Conservation (phyloP, 2,113 vertebrate genomes). For the Phylloscopus whistleri region DNA sequence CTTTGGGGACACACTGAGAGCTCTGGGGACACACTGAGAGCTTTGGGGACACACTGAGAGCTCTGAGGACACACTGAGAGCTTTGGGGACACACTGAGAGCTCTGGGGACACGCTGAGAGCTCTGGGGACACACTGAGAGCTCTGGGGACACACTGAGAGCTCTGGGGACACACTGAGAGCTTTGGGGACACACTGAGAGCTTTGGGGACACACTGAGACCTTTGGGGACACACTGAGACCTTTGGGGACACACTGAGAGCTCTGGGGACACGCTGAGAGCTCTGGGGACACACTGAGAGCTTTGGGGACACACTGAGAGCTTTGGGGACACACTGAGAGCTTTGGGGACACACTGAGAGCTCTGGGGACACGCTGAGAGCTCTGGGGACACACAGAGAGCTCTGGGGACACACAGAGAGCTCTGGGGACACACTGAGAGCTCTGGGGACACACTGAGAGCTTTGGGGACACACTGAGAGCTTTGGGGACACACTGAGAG, state of each 20-base stretch:
- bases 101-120: neutral
- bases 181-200: too few species aligned
- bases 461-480: neutral
- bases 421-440: neutral
- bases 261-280: neutral
- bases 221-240: neutral
- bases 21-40: too few species aligned
- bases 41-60: neutral
- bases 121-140: neutral
- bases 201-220: too few species aligned
- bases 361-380: too few species aligned
- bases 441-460: neutral
- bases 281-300: neutral
- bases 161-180: neutral
- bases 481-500: neutral
- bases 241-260: neutral
- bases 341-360: neutral
- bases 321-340: too few species aligned
- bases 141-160: neutral
- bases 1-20: neutral
- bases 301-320: neutral
- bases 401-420: neutral
- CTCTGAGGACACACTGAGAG: neutral
- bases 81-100: accelerated
- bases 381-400: neutral